phyloP scores from a whole-genome alignment of 2,888 invertebrate genomes.

The Disparrhopalites patrizii region DNA sequence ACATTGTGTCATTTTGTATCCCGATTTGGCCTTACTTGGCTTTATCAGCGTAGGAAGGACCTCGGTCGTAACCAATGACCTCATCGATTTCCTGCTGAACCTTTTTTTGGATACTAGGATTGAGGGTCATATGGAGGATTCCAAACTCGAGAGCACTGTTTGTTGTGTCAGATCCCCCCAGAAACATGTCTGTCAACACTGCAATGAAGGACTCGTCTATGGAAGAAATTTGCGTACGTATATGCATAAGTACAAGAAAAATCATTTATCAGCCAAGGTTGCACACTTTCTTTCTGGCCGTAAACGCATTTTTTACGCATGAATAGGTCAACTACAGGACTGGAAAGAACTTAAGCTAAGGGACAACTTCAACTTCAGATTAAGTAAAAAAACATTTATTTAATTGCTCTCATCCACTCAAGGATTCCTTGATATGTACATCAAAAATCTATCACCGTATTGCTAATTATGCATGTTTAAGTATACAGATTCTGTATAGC shows the following conservation, averaged over 20 bases:
- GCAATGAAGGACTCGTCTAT: slow-evolving; percentile 6
- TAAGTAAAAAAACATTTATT: too few relatives aligned
- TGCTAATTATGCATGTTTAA: too few relatives aligned
- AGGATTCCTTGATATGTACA: too few relatives aligned
- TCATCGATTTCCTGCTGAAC: slow-evolving; percentile 6
- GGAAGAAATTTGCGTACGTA: too few relatives aligned
- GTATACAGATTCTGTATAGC: too few relatives aligned
- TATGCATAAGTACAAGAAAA: too few relatives aligned
- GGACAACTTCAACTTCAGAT: too few relatives aligned
- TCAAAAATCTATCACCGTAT: too few relatives aligned
- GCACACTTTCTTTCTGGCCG: not conserved
- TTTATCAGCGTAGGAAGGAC: not conserved
- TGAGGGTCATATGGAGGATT: slow-evolving; percentile 6
- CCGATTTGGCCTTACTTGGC: not conserved
- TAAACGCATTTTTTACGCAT: not conserved
- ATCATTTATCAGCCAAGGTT: too few relatives aligned
- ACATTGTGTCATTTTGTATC: not conserved
- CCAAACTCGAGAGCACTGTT: slow-evolving; percentile 8
- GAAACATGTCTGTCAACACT: slow-evolving; percentile 2
- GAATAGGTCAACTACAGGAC: too few relatives aligned
- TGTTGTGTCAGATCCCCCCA: slow-evolving; percentile 7
- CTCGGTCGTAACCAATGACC: not conserved
- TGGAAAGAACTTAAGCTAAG: too few relatives aligned
- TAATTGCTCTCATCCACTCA: too few relatives aligned
- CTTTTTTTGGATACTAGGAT: slow-evolving; percentile 8